Evolutionary conservation across 2,797 vertebrate species (phyloP), one percentile per base, ranked within the genome.

Genomic region (Dallia pectoralis): DNA sequence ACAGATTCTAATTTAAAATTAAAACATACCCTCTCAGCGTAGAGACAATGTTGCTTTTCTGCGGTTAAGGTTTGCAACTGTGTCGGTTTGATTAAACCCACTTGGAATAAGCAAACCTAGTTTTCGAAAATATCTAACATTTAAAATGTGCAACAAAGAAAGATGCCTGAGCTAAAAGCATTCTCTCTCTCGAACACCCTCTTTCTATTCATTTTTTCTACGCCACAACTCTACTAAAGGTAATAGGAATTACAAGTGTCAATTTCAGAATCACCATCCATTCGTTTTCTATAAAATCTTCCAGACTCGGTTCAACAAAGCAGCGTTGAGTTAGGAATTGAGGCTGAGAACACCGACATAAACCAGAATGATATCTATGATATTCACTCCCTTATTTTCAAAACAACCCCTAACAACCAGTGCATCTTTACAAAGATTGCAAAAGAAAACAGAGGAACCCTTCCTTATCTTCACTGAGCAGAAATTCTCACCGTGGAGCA

Each of bases 331-430:
- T 30, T 14, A 18, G 15, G 16, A 63, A 63, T 7, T 19, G 40
- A 27, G 66, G n/a, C 22, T 29, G 36, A 63, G 25, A 32, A 70
- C 47, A 65, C n/a, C n/a, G 49, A 61, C 47, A 73, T 48, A 69
- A 72, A 73, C 70, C 61, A 76, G 62, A 73, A 69, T 40, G 29
- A 79, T 29, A 61, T 36, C 40, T 32, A 30, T 69, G 48, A 53
- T 32, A 69, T 51, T 69, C 67, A 69, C 32, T 27, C 67, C 49
- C 33, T 68, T 8, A 16, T 64, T 33, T 51, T 62, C 32, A 73
- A 30, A 40, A 62, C 56, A 25, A 62, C 61, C 12, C 22, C 25
- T 49, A 68, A 27, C 32, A 69, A 69, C 47, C 32, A n/a, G 27
- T 40, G 29, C 15, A 5, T 25, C 19, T 25, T 4, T n/a, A n/a